phyloP scores from a whole-genome alignment of 2,113 vertebrate genomes.

The zebrafish (Danio rerio) region DNA sequence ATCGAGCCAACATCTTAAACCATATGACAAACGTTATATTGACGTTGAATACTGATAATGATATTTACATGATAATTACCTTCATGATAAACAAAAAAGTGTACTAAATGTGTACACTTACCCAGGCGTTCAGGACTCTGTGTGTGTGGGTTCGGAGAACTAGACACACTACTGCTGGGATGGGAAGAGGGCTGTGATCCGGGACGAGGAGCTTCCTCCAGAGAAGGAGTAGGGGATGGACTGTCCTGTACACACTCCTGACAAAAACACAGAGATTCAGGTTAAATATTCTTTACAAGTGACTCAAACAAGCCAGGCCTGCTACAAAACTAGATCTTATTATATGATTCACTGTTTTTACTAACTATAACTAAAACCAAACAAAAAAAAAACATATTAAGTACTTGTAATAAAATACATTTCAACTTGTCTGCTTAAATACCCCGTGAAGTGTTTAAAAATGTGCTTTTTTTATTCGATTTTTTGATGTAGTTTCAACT shows the following conservation, averaged over 20 bases:
- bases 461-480: too few relatives aligned
- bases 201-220: slow-evolving; percentile 56
- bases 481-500: too few relatives aligned
- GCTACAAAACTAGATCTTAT: neutral
- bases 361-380: neutral
- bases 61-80: neutral
- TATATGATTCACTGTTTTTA: neutral
- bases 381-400: neutral
- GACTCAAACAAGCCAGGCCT: neutral
- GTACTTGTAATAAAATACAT: neutral
- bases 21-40: too few relatives aligned
- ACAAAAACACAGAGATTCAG: slow-evolving; percentile 21
- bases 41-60: too few relatives aligned
- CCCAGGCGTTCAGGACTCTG: slow-evolving; percentile 56
- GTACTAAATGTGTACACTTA: slow-evolving; percentile 25
- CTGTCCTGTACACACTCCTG: slow-evolving; percentile 59
- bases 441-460: too few relatives aligned
- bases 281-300: neutral
- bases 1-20: too few relatives aligned
- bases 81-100: neutral
- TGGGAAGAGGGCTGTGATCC: slow-evolving; percentile 58
- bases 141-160: slow-evolving; percentile 57
- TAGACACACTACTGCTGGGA: slow-evolving; percentile 58
- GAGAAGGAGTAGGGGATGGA: slow-evolving; percentile 57
- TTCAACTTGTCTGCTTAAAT: too few relatives aligned